phyloP scores from a whole-genome alignment of 1,140 invertebrate species.

The Archivesica marissinica region DNA sequence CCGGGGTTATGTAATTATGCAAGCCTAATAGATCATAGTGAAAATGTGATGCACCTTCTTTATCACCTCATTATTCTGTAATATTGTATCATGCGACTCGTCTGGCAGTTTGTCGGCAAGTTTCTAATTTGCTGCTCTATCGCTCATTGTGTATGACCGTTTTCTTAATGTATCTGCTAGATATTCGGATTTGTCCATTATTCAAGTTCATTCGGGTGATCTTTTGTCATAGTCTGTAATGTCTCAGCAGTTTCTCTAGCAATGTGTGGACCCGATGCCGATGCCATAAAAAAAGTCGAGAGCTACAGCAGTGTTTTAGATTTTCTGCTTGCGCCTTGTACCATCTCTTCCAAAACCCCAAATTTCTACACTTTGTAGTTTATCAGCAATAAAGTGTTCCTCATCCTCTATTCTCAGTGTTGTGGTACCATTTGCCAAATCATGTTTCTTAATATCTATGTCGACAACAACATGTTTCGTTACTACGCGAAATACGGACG shows the following conservation, averaged over 20 bases:
- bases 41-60: slow-evolving; percentile 13
- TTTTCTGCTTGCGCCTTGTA: slow-evolving; percentile 46
- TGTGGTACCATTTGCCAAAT: too few species aligned
- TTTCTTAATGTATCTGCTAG: background rate
- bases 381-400: slow-evolving; percentile 51
- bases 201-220: slow-evolving; percentile 34
- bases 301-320: slow-evolving; percentile 41
- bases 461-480: too few species aligned
- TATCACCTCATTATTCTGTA: background rate
- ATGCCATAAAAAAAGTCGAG: background rate
- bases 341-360: slow-evolving; percentile 53
- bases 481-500: too few species aligned
- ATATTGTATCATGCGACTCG: background rate
- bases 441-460: too few species aligned
- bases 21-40: slow-evolving; percentile 27
- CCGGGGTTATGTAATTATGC: slow-evolving; percentile 7
- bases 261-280: slow-evolving; percentile 7
- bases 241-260: slow-evolving; percentile 36
- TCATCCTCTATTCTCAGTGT: slow-evolving; percentile 65
- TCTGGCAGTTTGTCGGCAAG: slow-evolving; percentile 9
- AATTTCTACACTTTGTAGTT: slow-evolving; percentile 11
- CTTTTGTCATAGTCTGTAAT: slow-evolving; percentile 22
- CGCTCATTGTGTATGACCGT: slow-evolving; percentile 3
- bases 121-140: slow-evolving; percentile 36
- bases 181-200: background rate